A percentile compares a stretch with the other conserved stretches of the same genome.
These are phyloP conservation scores for Amblyjoppa fuscipennis DNA, from an alignment of 2,888 invertebrate genomes.

Conservation along the genomic window DNA sequence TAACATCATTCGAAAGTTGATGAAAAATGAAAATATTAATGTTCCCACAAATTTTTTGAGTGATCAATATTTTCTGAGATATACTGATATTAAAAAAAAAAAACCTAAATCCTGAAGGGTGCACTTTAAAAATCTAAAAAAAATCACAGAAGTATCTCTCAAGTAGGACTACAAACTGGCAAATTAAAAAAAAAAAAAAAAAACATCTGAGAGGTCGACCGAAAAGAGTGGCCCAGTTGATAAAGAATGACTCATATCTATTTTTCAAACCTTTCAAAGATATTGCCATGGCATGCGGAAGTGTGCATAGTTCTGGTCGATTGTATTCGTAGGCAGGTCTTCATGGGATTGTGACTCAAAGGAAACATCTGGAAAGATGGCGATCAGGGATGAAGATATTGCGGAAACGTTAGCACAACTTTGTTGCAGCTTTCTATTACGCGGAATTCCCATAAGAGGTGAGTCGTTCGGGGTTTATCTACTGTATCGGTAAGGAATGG, in stretches of 20 bases:
- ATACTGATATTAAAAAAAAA: no score
- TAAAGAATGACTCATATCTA: neutral
- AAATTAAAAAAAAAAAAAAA: neutral
- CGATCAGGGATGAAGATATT: neutral
- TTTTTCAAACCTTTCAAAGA: neutral
- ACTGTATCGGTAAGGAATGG: constrained; percentile 35
- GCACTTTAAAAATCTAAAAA: no score
- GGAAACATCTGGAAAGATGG: neutral
- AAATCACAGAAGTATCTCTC: no score
- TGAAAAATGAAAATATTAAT: no score
- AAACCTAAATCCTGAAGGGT: no score
- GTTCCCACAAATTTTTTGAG: no score
- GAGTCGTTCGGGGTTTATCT: constrained; percentile 26
- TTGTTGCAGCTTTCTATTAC: constrained; percentile 44
- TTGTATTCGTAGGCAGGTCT: neutral
- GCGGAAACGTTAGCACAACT: neutral
- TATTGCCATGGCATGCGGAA: neutral
- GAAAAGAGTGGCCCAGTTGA: neutral
- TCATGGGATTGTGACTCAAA: neutral
- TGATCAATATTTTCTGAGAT: no score
- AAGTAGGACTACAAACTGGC: no score
- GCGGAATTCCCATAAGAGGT: constrained; percentile 14
- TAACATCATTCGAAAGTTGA: no score
- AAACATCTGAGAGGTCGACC: no score
- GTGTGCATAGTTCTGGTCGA: neutral